These are phyloP conservation scores for Cataglyphis hispanica DNA, from an alignment of 1,140 invertebrate genomes.

Conservation along the genomic window DNA sequence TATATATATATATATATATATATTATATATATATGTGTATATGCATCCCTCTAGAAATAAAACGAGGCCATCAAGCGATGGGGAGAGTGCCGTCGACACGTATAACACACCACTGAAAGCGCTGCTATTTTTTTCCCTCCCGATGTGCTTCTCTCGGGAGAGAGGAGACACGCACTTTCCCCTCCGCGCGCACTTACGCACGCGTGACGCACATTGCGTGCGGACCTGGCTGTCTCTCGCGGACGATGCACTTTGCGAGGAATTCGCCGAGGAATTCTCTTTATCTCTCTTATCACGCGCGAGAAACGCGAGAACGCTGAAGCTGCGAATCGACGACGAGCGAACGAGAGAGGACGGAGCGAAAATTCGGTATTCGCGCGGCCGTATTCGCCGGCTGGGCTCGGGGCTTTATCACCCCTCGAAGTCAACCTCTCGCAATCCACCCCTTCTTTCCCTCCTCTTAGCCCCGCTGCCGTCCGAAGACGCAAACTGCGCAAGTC, in stretches of 20 bases:
- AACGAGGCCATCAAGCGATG: conserved; percentile 17
- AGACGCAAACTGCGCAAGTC: conserved; percentile 83
- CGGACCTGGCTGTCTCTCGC: not conserved
- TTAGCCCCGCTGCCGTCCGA: conserved; percentile 56
- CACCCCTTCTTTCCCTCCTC: conserved; percentile 46
- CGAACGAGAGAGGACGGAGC: conserved; percentile 11
- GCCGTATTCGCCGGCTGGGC: conserved; percentile 70
- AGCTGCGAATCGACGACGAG: not conserved
- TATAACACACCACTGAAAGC: not conserved
- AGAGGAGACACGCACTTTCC: conserved; percentile 11
- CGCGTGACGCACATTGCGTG: conserved; percentile 34
- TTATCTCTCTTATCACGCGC: not conserved
- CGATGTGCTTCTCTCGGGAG: not conserved
- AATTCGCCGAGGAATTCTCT: not conserved
- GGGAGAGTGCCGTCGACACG: conserved; percentile 12
- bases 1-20: not conserved
- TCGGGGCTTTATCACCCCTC: conserved; percentile 72
- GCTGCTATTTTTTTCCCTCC: not conserved
- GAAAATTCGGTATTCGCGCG: conserved; percentile 69
- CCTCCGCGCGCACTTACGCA: conserved; percentile 14
- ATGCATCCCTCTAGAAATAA: conserved; percentile 27
- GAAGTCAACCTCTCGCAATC: conserved; percentile 29
- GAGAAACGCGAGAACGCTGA: too few species aligned
- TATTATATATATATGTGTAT: not conserved
- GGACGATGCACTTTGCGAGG: not conserved